Evolutionary conservation across 2,113 vertebrate species (phyloP), one percentile per base, ranked within the genome.

Genomic region (Pterocles gutturalis): DNA sequence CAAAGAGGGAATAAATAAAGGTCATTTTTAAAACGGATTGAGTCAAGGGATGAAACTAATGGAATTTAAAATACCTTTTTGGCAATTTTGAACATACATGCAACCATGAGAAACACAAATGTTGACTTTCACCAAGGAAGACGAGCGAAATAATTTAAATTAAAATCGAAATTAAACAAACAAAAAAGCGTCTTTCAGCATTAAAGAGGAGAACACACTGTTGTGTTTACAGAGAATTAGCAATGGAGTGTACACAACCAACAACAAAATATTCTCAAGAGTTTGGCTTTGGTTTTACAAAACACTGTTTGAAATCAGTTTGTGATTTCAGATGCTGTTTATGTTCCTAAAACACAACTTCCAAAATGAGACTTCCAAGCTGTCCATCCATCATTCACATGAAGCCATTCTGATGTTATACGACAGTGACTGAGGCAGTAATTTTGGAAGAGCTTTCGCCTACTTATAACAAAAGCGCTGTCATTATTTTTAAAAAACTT

Each of bases 271-370:
- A 77, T 18, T 90, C 79, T 24, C 70, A 11, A 11, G 79, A 72
- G 62, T n/a, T 58, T 96, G 96, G 96, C 93, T 96, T 70, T 58
- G 75, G 41, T 70, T 94, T 87, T 70, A 62, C n/a, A 78, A 38
- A 91, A 58, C 73, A 70, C 33, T 84, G 71, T 88, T 77, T 83
- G 53, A 86, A 96, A 83, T 88, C 88, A 93, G 88, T 90, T 96
- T 92, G 96, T 11, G 5, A 62, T 90, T 94, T 96, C 95, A 95
- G 96, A 96, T 94, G 95, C 92, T 96, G 88, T 97, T 95, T 96
- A 81, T 62, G 71, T 94, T 94, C 90, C 96, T 75, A 57, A 81
- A 90, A 31, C 96, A 91, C 78, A 96, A 49, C 43, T 69, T 83
- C 62, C 82, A 66, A 79, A 49, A 61, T 22, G 83, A 94, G 95